Conservation (phyloP, 2,113 vertebrate genomes). For the Leucosticte australis region DNA sequence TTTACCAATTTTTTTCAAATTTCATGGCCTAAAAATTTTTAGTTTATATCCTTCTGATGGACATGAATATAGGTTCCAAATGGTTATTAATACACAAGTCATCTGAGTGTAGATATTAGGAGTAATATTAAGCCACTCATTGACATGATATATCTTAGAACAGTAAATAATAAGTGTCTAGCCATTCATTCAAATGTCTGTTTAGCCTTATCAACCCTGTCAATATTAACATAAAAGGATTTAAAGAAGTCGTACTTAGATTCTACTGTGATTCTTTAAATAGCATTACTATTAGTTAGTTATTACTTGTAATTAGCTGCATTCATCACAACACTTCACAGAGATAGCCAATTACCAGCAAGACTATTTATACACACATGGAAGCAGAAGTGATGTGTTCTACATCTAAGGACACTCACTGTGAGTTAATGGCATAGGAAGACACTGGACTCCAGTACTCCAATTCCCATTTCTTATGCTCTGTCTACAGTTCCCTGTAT, state of each 20-base stretch:
- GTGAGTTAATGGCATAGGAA: background rate
- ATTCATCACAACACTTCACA: background rate
- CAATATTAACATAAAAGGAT: background rate
- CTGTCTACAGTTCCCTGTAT: background rate
- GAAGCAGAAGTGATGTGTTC: background rate
- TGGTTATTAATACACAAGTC: background rate
- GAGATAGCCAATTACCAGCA: background rate
- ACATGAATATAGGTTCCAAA: background rate
- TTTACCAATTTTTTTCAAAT: background rate
- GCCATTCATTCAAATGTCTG: background rate
- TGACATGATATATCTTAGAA: background rate
- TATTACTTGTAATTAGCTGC: slow-evolving; percentile 3
- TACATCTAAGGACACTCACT: background rate
- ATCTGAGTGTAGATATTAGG: background rate
- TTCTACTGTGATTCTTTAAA: background rate
- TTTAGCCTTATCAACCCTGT: background rate
- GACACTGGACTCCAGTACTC: background rate
- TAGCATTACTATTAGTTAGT: background rate
- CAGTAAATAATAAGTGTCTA: background rate
- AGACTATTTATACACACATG: background rate
- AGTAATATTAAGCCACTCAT: background rate
- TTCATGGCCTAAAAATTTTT: background rate
- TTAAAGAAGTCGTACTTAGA: background rate
- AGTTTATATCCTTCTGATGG: background rate
- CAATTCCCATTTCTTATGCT: background rate